These are phyloP conservation scores for Cantharis rustica DNA, from an alignment of 2,888 invertebrate species.

Conservation along the genomic window DNA sequence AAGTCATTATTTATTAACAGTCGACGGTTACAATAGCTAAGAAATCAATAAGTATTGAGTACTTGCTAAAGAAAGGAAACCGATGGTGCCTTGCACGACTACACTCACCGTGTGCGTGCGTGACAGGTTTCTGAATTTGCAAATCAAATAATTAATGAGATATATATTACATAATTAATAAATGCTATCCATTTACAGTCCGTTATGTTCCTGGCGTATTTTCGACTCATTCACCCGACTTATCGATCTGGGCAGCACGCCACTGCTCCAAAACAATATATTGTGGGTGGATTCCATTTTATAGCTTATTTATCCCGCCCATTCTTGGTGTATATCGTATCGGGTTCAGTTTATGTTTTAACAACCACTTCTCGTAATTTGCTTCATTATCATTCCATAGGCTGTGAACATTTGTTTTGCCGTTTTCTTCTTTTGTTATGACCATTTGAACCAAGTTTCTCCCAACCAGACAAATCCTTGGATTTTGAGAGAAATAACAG, in stretches of 20 bases:
- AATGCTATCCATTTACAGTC: not conserved
- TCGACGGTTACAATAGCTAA: not conserved
- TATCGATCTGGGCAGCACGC: not conserved
- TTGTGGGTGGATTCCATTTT: not conserved
- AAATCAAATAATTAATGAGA: not conserved
- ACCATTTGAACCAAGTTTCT: not conserved
- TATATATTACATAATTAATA: not conserved
- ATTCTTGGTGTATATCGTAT: not conserved
- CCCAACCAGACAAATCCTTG: not conserved
- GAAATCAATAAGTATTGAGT: not conserved
- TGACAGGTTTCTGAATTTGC: not conserved
- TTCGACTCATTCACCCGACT: not conserved
- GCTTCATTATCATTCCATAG: not conserved
- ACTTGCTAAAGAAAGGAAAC: not conserved
- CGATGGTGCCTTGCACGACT: not conserved
- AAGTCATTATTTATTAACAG: not conserved
- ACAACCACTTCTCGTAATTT: not conserved
- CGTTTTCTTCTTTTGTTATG: not conserved
- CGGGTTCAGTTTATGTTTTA: not conserved
- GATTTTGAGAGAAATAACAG: not conserved
- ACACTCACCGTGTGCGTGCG: not conserved
- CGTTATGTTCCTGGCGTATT: not conserved
- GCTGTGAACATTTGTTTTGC: not conserved
- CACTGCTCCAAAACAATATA: not conserved
- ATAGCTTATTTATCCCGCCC: not conserved